Evolutionary conservation across 2,888 invertebrate species (phyloP).

Genomic region (Allacma fusca): DNA sequence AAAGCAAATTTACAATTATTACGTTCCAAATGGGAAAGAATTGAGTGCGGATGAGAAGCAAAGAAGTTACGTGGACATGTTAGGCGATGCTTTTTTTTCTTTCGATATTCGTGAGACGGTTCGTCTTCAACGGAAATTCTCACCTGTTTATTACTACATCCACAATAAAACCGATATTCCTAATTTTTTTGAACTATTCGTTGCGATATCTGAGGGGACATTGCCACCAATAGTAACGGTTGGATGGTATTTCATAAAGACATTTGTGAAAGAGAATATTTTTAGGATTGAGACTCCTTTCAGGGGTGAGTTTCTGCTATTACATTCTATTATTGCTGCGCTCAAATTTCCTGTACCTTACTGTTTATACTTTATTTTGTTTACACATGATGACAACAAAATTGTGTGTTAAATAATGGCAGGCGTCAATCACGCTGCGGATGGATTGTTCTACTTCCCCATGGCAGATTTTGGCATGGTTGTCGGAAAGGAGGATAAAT

Average conservation of each 20-base stretch:
- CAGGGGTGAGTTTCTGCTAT: neutral
- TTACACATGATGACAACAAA: too few relatives aligned
- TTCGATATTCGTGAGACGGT: constrained; percentile 17
- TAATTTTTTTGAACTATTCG: neutral
- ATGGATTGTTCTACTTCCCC: neutral
- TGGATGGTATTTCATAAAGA: neutral
- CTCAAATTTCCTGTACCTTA: too few relatives aligned
- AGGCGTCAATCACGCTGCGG: neutral
- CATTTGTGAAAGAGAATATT: neutral
- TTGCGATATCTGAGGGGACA: neutral
- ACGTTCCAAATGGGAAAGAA: constrained; percentile 2
- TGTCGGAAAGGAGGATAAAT: neutral
- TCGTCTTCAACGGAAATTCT: neutral
- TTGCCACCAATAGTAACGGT: too few relatives aligned
- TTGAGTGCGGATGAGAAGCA: neutral
- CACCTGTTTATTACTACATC: constrained; percentile 14
- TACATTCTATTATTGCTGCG: neutral
- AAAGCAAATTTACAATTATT: neutral
- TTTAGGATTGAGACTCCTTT: neutral
- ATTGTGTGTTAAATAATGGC: neutral
- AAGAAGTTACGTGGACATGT: neutral
- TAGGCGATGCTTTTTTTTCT: constrained; percentile 12
- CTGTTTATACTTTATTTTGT: neutral
- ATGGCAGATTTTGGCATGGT: neutral
- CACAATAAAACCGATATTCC: constrained; percentile 17